Percentiles rank a stretch among this genome's conserved stretches.
These are phyloP conservation scores for Pristionchus japonicus DNA, from an alignment of 2,888 invertebrate genomes.

Conservation along the genomic window DNA sequence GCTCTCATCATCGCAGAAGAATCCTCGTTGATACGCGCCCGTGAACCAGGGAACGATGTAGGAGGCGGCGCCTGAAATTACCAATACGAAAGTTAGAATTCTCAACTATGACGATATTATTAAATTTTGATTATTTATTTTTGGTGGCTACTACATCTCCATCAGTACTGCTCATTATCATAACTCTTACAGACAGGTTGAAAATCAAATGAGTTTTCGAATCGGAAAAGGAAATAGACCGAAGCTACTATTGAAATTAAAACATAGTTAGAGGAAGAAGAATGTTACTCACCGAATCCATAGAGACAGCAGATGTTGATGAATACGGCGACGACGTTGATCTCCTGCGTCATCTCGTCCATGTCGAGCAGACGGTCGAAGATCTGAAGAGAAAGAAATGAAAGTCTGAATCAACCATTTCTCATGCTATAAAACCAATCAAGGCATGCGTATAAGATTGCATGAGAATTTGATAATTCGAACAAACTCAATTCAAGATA, in stretches of 20 bases:
- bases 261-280: no score
- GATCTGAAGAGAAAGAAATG: background rate
- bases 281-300: slow-evolving; percentile 61
- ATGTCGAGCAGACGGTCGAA: slow-evolving; percentile 17
- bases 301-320: slow-evolving; percentile 57
- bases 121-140: no score
- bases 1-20: slow-evolving; percentile 63
- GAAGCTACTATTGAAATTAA: background rate
- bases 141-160: background rate
- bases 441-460: no score
- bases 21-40: slow-evolving; percentile 58
- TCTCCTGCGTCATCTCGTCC: slow-evolving; percentile 44
- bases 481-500: no score
- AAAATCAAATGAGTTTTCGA: background rate
- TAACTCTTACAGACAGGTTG: background rate
- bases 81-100: no score
- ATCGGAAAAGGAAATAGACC: background rate
- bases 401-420: no score
- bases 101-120: background rate
- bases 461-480: no score
- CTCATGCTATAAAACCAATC: no score
- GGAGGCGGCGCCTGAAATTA: slow-evolving; percentile 56
- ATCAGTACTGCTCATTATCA: background rate
- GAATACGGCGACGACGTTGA: slow-evolving; percentile 48
- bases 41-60: slow-evolving; percentile 53